Percentiles rank a stretch among this genome's conserved stretches.
These are phyloP conservation scores for Scrobipalpa atriplicella DNA, from an alignment of 2,888 invertebrate species.

Conservation along the genomic window DNA sequence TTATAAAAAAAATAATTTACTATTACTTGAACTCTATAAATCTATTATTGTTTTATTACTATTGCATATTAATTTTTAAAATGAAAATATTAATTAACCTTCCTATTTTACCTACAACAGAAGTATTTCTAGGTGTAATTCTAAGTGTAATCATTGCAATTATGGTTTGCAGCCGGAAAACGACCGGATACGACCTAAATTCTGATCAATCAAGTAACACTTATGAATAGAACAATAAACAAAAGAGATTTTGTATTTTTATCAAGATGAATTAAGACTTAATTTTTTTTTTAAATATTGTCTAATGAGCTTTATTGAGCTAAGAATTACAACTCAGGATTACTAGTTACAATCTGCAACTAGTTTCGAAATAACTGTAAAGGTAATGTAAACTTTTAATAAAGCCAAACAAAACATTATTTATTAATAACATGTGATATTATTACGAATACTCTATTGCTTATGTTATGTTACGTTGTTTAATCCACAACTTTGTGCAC, in stretches of 20 bases:
- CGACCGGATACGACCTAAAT: slow-evolving; percentile 16
- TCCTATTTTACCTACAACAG: no score
- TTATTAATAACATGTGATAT: not conserved
- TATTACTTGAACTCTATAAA: no score
- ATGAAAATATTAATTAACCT: no score
- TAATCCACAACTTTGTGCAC: slow-evolving; percentile 31
- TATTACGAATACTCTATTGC: slow-evolving; percentile 14
- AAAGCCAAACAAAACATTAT: no score
- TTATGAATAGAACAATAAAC: slow-evolving; percentile 20
- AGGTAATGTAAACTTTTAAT: not conserved
- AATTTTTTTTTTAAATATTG: no score
- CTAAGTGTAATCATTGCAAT: not conserved
- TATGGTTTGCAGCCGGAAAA: not conserved
- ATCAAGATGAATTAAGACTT: not conserved
- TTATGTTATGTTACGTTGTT: slow-evolving; percentile 31
- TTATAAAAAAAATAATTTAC: no score
- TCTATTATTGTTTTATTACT: no score
- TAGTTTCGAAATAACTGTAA: not conserved
- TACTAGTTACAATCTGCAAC: not conserved
- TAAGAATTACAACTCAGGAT: no score
- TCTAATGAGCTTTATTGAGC: no score
- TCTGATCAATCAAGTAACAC: not conserved
- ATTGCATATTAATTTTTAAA: no score
- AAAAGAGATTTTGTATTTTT: not conserved
- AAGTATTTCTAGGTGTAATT: not conserved